Evolutionary conservation across 2,113 vertebrate species (phyloP), one percentile per base, ranked within the genome.

Genomic region (Prochilodus magdalenae): DNA sequence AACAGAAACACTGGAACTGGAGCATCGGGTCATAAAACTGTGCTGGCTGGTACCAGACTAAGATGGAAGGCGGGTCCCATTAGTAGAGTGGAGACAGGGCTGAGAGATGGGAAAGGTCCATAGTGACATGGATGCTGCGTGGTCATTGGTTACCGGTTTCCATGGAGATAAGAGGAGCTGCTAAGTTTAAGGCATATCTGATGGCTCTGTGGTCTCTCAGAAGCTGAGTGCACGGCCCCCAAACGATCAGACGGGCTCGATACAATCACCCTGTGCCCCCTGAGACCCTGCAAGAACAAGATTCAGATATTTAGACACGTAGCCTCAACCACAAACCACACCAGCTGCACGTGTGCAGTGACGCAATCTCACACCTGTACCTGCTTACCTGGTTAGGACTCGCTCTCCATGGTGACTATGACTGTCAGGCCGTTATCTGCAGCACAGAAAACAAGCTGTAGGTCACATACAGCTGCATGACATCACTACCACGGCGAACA

Each of bases 321-420:
- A 18, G 22, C 12, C 33, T 3, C 29, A 3, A 40, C 10, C 29
- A 30, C 11, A 36, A 67, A 67, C 16, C 20, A 5, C 29, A 33
- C 5, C 15, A 13, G 8, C n/a, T n/a, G n/a, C n/a, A n/a, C n/a
- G n/a, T n/a, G n/a, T n/a, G n/a, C n/a, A n/a, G n/a, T n/a, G n/a
- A n/a, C 0, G 15, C 1, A 67, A 36, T 65, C 11, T 1, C 62
- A 1, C 30, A 67, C 40, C 7, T 40, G 5, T 10, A 29, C 8
- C 24, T 66, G 47, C 69, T 90, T 86, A 91, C 93, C 95, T 95
- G 93, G 94, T 91, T 92, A 94, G 89, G 94, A 95, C 94, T 96
- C 95, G 67, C 95, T 97, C 94, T 96, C 96, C 94, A 98, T 86
- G 86, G 94, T 93, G 92, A 97, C 91, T 90, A 94, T 94, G 85